Base-by-base conservation (phyloP, 2,113 vertebrate species). In the Epinephelus fuscoguttatus region DNA sequence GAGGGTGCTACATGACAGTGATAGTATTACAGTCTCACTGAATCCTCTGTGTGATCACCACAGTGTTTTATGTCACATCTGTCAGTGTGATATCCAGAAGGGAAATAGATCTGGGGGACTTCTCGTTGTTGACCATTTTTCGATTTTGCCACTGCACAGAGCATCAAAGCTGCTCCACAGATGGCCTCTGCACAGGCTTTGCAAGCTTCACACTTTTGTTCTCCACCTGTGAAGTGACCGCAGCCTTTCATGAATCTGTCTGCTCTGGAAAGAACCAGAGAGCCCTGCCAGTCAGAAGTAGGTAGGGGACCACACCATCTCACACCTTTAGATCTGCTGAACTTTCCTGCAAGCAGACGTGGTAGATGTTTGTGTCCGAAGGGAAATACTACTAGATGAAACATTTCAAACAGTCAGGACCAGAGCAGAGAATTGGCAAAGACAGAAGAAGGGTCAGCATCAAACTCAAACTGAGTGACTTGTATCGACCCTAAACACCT, bases 1-100 rank as follows among this genome's bases (percentile, higher is more conserved):
- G 95, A 91, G 91, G 96, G 93, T 33, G 87, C 93, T 59, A 91
- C 84, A 69, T 92, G 89, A 93, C 81, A 77, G 18, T 63, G 80
- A 18, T 69, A 75, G 49, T 23, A n/a, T 12, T 3, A 4, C 23
- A 10, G 6, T 17, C 27, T 40, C 30, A 25, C 50, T 15, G 55
- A 62, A 66, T 42, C 45, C 60, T 42, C 18, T 63, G 47, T 64
- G 59, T 56, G 2, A 75, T 70, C 60, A 2, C 78, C 60, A 14
- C 66, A 60, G 76, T 79, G 71, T 87, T 85, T 82, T 30, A 57
- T 76, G 47, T 80, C 70, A 70, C 40, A 62, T 83, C 70, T 80
- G 17, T 62, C 63, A 64, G 53, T 57, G 23, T 82, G 72, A 69
- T 80, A 17, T 67, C 62, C 71, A 49, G 52, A 37, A 30, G 6